Conservation (phyloP, 2,888 invertebrate genomes). For the Epinotia ramella region DNA sequence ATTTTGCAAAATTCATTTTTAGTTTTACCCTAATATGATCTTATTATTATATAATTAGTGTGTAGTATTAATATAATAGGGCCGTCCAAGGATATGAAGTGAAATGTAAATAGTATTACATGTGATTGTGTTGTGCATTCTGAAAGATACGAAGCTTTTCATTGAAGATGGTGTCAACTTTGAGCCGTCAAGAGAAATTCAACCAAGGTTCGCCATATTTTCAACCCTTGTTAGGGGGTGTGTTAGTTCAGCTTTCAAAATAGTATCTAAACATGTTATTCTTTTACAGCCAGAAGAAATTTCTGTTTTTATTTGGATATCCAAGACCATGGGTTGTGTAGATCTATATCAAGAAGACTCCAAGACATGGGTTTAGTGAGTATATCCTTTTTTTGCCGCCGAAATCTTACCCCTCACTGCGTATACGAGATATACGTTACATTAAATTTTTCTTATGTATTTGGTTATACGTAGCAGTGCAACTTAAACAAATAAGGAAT, state of each 20-base stretch:
- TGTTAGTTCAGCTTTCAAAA: conserved; percentile 51
- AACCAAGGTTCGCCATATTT: conserved; percentile 71
- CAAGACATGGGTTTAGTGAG: conserved; percentile 91
- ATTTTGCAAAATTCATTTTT: conserved; percentile 69
- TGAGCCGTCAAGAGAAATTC: conserved; percentile 79
- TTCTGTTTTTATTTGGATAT: conserved; percentile 92
- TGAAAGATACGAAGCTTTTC: conserved; percentile 37
- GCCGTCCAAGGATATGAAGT: background rate
- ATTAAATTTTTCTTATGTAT: conserved; percentile 51
- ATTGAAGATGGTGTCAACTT: conserved; percentile 77
- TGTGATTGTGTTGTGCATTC: conserved; percentile 22
- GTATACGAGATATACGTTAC: conserved; percentile 51
- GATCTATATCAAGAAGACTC: conserved; percentile 88
- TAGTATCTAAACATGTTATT: conserved; percentile 44
- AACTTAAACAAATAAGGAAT: conserved; percentile 53
- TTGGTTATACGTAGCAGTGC: conserved; percentile 63
- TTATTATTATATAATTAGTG: conserved; percentile 62
- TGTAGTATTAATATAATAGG: conserved; percentile 31
- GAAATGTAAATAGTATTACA: conserved; percentile 31
- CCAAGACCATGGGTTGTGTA: conserved; percentile 87
- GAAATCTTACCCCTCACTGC: conserved; percentile 53
- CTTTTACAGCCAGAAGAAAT: conserved; percentile 84
- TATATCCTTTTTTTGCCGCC: conserved; percentile 66
- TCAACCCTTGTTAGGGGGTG: conserved; percentile 55
- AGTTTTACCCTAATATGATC: conserved; percentile 55